Base-by-base conservation (phyloP, 2,113 vertebrate species). In the Prietella phreatophila region DNA sequence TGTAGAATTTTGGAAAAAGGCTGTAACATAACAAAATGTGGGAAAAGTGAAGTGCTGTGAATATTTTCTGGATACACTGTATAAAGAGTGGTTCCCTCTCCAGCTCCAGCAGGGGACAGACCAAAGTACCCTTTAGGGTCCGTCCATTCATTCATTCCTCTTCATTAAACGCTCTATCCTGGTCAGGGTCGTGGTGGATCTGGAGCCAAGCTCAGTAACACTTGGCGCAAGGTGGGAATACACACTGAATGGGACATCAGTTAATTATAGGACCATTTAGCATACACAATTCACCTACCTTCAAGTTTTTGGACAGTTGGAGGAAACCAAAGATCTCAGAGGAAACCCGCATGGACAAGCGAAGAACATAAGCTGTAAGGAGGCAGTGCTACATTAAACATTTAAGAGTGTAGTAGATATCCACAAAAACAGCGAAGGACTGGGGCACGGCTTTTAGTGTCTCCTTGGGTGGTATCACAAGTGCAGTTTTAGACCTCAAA, bases 391-490 rank as follows among this genome's bases (percentile, higher is more conserved):
- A 22, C 3, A 7, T 10, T 4, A 22, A 33, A 17, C 30, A 22
- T 58, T 58, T 19, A 81, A 56, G 22, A 25, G 11, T 76, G 42
- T 27, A 50, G 9, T 20, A 42, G 39, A 73, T 36, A 50, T 27
- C 4, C 22, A 22, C 19, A 33, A 55, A 56, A 33, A 8, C 79
- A 33, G 17, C 8, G 6, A 58, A 58, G 30, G 17, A 19, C 27
- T 33, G n/a, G 2, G 11, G 25, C 39, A 33, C 33, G 78, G 58
- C 53, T 81, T 58, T 33, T 56, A 56, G 30, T 58, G n/a, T 33
- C 79, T 58, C 30, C 53, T 58, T 58, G 79, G 79, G 79, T 81
- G 79, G 79, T 33, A 81, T 17, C 2, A 58, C 50, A 81, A 53
- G 25, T 79, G 22, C 2, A 79, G 47, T 19, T 79, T 15, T 79